Percentiles rank a stretch among this genome's conserved stretches.
These are phyloP conservation scores for Erebia palarica DNA, from an alignment of 2,888 invertebrate genomes.

Conservation along the genomic window DNA sequence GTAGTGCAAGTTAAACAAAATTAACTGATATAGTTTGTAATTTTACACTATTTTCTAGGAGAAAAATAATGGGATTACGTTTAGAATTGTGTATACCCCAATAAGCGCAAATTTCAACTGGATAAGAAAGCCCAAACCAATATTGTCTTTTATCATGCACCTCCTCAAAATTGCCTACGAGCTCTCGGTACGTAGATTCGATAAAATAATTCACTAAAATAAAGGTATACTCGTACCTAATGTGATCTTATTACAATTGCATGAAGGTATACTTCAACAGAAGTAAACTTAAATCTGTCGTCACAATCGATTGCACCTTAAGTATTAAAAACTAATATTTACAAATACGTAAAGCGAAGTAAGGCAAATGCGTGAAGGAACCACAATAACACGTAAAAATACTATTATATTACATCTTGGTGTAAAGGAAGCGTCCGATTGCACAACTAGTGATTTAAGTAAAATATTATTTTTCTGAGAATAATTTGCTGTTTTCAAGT, in stretches of 20 bases:
- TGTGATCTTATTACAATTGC: slow-evolving; percentile 38
- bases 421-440: slow-evolving; percentile 14
- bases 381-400: slow-evolving; percentile 55
- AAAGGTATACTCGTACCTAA: slow-evolving; percentile 18
- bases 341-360: slow-evolving; percentile 49
- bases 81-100: no score
- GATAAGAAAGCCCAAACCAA: no score
- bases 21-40: no score
- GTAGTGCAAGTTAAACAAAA: no score
- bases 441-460: slow-evolving; percentile 27
- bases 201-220: slow-evolving; percentile 25
- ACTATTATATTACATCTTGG: slow-evolving; percentile 37
- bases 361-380: slow-evolving; percentile 77
- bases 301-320: slow-evolving; percentile 45
- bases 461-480: not conserved
- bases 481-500: not conserved
- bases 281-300: slow-evolving; percentile 9
- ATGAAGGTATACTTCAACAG: slow-evolving; percentile 37
- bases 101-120: no score
- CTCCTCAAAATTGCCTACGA: not conserved
- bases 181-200: slow-evolving; percentile 11
- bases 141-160: not conserved
- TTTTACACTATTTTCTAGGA: no score
- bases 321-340: slow-evolving; percentile 43
- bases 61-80: no score